Conservation (phyloP, 2,888 invertebrate species). For the Neoitamus cyanurus region DNA sequence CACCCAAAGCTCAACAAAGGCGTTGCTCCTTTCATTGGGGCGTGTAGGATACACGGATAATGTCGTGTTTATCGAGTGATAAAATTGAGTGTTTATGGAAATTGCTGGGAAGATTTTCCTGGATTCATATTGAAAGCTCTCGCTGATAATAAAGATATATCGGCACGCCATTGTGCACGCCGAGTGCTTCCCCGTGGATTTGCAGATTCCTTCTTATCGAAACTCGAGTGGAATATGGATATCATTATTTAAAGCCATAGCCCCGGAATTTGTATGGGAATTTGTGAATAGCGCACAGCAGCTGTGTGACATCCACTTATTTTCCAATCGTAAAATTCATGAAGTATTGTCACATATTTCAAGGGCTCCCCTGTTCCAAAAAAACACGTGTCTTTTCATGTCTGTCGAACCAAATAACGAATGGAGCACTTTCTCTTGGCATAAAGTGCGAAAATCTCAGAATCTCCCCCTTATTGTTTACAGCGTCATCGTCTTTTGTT, state of each 20-base stretch:
- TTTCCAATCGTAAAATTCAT: slow-evolving; percentile 37
- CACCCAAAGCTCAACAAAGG: not conserved
- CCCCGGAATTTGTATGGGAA: slow-evolving; percentile 35
- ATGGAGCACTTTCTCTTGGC: not conserved
- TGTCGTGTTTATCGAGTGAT: slow-evolving; percentile 46
- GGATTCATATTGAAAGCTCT: slow-evolving; percentile 41
- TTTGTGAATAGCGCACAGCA: slow-evolving; percentile 18
- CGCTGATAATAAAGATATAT: slow-evolving; percentile 45
- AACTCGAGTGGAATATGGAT: slow-evolving; percentile 22
- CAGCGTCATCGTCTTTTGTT: not conserved
- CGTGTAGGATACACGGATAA: slow-evolving; percentile 33
- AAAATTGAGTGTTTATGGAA: slow-evolving; percentile 46
- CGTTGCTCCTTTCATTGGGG: slow-evolving; percentile 28
- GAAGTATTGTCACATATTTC: slow-evolving; percentile 15
- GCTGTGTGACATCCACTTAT: slow-evolving; percentile 24
- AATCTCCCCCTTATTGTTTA: not conserved
- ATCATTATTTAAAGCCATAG: slow-evolving; percentile 40
- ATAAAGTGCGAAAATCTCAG: slow-evolving; percentile 1
- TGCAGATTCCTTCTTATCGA: not conserved
- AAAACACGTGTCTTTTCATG: not conserved
- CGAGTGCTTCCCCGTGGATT: slow-evolving; percentile 29
- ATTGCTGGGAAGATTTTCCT: slow-evolving; percentile 42
- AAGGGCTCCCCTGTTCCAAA: not conserved
- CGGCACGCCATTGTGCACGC: slow-evolving; percentile 7
- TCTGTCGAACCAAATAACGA: not conserved